Conservation (phyloP, 2,113 vertebrate species). For the Sylvilagus bachmani region DNA sequence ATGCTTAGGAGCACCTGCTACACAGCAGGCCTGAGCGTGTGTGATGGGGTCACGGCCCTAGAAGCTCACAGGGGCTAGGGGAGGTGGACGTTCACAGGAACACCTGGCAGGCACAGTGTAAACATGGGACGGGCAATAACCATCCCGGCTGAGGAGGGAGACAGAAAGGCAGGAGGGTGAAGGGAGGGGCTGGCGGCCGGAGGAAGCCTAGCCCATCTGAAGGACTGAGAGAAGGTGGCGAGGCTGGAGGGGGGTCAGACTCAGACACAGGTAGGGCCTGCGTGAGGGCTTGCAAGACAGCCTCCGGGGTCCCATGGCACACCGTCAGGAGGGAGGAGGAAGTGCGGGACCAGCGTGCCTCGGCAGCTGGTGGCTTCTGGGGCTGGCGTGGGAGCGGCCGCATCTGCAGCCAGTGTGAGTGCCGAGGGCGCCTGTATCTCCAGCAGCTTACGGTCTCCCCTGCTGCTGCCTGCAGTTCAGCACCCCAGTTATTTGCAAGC, state of each 20-base stretch:
- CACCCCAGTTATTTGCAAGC: not conserved
- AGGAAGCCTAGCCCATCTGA: not conserved
- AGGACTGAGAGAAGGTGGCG: fast-evolving
- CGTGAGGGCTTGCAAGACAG: not conserved
- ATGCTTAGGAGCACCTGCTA: not conserved
- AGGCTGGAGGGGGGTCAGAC: not conserved
- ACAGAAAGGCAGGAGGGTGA: not conserved
- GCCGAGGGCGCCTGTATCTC: too few relatives aligned
- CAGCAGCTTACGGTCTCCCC: not conserved
- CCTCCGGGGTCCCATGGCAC: not conserved
- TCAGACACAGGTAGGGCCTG: not conserved
- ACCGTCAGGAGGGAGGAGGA: not conserved
- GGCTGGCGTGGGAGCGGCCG: fast-evolving
- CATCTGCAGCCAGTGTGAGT: fast-evolving
- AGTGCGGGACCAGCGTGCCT: fast-evolving
- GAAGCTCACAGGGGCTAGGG: not conserved
- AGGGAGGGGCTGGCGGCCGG: not conserved
- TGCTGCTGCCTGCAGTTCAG: too few relatives aligned
- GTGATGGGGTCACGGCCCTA: not conserved
- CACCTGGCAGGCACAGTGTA: not conserved
- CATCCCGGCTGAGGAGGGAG: not conserved
- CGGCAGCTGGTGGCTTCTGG: not conserved
- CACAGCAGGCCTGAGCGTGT: not conserved
- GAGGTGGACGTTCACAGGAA: not conserved
- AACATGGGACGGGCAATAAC: not conserved